Conservation (phyloP, 2,888 invertebrate species). For the Synanthedon vespiformis region DNA sequence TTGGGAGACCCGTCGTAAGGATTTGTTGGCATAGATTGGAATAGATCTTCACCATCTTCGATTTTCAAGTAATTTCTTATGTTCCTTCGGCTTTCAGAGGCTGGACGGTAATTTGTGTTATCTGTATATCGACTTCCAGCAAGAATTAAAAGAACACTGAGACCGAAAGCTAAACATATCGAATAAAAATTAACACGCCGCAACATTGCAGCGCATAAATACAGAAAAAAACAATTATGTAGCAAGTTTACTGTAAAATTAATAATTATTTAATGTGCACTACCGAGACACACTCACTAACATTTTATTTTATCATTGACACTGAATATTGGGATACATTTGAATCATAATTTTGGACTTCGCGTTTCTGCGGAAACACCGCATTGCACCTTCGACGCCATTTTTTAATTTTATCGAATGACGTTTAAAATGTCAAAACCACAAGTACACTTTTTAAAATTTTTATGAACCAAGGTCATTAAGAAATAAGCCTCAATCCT, state of each 20-base stretch:
- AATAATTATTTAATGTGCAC: slow-evolving; percentile 32
- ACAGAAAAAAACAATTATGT: not conserved
- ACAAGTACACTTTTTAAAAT: not conserved
- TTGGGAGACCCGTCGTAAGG: slow-evolving; percentile 44
- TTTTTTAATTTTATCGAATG: slow-evolving; percentile 29
- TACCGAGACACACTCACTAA: slow-evolving; percentile 41
- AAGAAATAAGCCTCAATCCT: too few species aligned
- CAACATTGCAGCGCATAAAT: slow-evolving; percentile 49
- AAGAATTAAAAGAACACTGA: slow-evolving; percentile 64
- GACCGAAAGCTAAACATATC: slow-evolving; percentile 64
- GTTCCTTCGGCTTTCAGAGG: slow-evolving; percentile 50
- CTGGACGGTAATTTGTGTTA: slow-evolving; percentile 61
- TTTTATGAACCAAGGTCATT: not conserved
- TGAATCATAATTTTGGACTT: slow-evolving; percentile 49
- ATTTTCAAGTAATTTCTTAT: slow-evolving; percentile 72
- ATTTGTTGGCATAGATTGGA: slow-evolving; percentile 44
- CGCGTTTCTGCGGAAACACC: slow-evolving; percentile 65
- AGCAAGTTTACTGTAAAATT: slow-evolving; percentile 12
- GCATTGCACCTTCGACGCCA: slow-evolving; percentile 64
- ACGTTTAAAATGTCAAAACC: slow-evolving; percentile 8
- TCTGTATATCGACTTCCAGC: slow-evolving; percentile 69
- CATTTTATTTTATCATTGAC: slow-evolving; percentile 29
- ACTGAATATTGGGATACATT: slow-evolving; percentile 34
- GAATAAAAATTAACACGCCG: slow-evolving; percentile 64
- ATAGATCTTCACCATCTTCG: slow-evolving; percentile 56